Conservation (phyloP, 2,888 invertebrate species). For the Cryptocephalus moraei region DNA sequence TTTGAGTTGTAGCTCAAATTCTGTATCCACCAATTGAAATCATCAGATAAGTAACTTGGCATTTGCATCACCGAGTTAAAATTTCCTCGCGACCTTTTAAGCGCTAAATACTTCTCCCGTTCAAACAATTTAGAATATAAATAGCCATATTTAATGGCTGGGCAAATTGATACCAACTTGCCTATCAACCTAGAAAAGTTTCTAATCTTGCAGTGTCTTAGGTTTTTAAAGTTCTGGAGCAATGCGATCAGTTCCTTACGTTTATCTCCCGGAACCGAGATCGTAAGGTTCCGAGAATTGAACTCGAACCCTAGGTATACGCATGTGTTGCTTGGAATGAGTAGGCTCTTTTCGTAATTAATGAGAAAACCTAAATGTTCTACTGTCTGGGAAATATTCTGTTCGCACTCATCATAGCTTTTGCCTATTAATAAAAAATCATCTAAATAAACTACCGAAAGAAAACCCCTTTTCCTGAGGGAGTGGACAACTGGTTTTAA, state of each 20-base stretch:
- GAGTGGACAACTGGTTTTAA: slow-evolving; percentile 14
- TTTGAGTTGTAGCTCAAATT: slow-evolving; percentile 5
- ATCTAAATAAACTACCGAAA: slow-evolving; percentile 17
- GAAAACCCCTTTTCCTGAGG: slow-evolving; percentile 11
- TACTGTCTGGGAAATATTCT: slow-evolving; percentile 5
- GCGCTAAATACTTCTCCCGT: background rate
- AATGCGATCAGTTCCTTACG: background rate
- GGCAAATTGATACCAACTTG: background rate
- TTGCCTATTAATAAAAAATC: slow-evolving; percentile 13
- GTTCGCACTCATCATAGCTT: slow-evolving; percentile 6
- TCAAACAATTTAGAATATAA: slow-evolving; percentile 6
- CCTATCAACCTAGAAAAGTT: background rate
- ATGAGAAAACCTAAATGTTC: slow-evolving; percentile 10
- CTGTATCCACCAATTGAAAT: slow-evolving; percentile 15
- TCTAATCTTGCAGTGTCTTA: background rate
- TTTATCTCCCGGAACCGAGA: background rate
- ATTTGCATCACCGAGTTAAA: slow-evolving; percentile 5
- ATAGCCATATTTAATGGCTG: slow-evolving; percentile 6
- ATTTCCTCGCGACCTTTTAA: background rate
- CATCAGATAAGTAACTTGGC: background rate
- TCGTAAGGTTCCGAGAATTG: background rate
- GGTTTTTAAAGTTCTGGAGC: background rate
- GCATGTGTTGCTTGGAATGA: no score
- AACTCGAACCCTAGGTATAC: no score
- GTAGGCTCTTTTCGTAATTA: slow-evolving; percentile 10